Conservation (phyloP, 2,888 invertebrate species). For the Enoplolaimus lenunculus region DNA sequence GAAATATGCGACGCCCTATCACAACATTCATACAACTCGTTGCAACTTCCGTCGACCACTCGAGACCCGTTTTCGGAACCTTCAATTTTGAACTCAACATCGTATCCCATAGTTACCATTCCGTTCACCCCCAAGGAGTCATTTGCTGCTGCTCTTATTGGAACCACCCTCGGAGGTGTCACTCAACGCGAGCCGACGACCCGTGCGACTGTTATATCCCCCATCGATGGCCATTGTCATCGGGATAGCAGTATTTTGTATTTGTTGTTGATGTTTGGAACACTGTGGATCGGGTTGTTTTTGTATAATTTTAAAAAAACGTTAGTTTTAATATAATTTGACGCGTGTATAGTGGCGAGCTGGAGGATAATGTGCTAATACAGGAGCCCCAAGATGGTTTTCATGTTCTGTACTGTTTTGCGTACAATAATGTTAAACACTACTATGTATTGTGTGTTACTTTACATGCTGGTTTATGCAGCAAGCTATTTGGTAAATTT, state of each 20-base stretch:
- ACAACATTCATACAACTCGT: no score
- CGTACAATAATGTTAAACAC: no score
- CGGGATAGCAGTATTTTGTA: conserved; percentile 50
- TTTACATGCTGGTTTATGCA: no score
- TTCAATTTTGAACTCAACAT: neutral
- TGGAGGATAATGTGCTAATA: no score
- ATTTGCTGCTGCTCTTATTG: conserved; percentile 22
- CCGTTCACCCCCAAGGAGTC: neutral
- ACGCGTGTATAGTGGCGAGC: no score
- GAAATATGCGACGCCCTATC: neutral
- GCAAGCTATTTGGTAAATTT: no score
- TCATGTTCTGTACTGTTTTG: no score
- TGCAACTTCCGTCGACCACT: neutral
- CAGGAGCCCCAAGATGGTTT: no score
- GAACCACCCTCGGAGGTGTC: no score
- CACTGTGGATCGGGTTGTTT: conserved; percentile 51
- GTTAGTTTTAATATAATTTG: conserved; percentile 42
- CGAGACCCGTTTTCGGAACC: neutral
- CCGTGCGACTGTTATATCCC: neutral
- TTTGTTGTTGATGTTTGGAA: conserved; percentile 50
- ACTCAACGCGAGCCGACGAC: conserved; percentile 25
- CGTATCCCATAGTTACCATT: neutral
- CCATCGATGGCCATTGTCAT: conserved; percentile 41
- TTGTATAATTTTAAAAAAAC: conserved; percentile 52
- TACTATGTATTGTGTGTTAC: no score